phyloP scores from a whole-genome alignment of 2,113 vertebrate species.

The Brevimyrus niger region DNA sequence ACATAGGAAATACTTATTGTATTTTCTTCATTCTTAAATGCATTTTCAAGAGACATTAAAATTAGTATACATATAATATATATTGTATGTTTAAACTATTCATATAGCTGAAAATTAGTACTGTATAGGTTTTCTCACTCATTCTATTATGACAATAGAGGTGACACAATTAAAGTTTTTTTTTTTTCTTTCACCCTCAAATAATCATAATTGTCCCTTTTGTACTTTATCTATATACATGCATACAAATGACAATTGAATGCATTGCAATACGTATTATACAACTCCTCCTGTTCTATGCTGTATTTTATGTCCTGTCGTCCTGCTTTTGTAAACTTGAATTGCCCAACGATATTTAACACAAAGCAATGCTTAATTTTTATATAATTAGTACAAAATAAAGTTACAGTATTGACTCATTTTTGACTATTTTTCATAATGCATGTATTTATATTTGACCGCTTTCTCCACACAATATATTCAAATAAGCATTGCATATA shows the following conservation, averaged over 20 bases:
- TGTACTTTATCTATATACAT: not conserved
- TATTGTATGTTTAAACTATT: not conserved
- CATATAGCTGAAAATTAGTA: not conserved
- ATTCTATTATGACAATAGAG: not conserved
- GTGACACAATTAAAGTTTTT: not conserved
- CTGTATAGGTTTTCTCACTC: not conserved
- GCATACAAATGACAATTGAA: not conserved
- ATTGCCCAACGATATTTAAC: conserved; percentile 4
- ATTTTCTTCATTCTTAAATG: conserved; percentile 48
- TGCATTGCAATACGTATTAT: not conserved
- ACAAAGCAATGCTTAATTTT: conserved; percentile 6
- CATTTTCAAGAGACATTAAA: conserved; percentile 25
- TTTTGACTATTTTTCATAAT: conserved; percentile 3
- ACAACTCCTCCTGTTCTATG: not conserved
- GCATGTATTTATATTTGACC: conserved; percentile 1
- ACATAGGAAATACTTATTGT: conserved; percentile 37
- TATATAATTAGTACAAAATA: not conserved
- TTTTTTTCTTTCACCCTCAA: not conserved
- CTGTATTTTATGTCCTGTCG: conserved; percentile 2
- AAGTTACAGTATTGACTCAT: not conserved
- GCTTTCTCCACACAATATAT: not conserved
- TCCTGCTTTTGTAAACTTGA: not conserved
- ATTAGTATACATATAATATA: not conserved
- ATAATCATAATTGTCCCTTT: not conserved
- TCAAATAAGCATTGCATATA: not conserved